Evolutionary conservation across 2,797 vertebrate genomes (phyloP), one percentile per base, ranked within the genome.

Genomic region (Pristis pectinata): DNA sequence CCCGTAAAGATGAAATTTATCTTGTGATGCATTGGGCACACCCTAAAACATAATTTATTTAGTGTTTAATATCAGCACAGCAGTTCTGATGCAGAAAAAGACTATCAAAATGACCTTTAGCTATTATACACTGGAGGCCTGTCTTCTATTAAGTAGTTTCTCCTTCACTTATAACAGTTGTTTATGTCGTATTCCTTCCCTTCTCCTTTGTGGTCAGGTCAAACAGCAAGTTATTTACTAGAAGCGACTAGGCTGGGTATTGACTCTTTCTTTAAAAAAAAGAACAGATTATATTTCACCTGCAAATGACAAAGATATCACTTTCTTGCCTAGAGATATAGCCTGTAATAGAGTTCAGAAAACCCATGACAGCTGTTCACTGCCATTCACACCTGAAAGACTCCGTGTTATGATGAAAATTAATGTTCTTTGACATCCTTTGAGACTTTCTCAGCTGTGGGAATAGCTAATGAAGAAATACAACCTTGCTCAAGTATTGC

Each of bases 361-460:
- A 98, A 97, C 97, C 96, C 97, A 96, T 96, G 98, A 98, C 98
- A 98, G 98, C 98, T 98, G 97, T 96, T 96, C 96, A 97, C 97
- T 98, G 98, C 98, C 98, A 98, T 97, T 98, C 98, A 98, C 98
- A 98, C 98, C 97, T 97, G 97, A 98, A 98, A 98, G 97, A 97
- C 97, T 97, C 98, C 97, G 96, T 97, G 97, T 98, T 97, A 97
- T 97, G 97, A 98, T 98, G 98, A 98, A 98, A 98, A 98, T 98
- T 98, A 98, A 98, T 98, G 97, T 98, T 96, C 97, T 98, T 97
- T 97, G 98, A 98, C 97, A 98, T 98, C 98, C 97, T 97, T 96
- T 96, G 97, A 97, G 98, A 98, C 96, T 97, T 96, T 96, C 96
- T 95, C 96, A 97, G 97, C 97, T 97, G 96, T 97, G 97, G 96